A percentile compares a stretch with the other conserved stretches of the same genome.
These are phyloP conservation scores for Melolontha melolontha DNA, from an alignment of 2,888 invertebrate species.

Conservation along the genomic window DNA sequence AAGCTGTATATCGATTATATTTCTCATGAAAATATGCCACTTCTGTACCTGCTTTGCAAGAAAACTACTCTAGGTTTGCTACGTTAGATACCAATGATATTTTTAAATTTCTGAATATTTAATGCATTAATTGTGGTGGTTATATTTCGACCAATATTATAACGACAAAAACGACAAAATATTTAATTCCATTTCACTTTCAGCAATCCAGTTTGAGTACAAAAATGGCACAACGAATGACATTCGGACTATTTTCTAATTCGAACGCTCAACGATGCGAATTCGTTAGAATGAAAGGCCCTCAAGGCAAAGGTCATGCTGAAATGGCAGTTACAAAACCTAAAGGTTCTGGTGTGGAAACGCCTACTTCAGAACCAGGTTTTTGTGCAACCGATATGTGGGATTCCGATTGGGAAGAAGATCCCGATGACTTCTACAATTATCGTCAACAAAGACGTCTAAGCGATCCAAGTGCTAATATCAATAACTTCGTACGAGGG, in stretches of 20 bases:
- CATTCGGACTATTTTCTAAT: conserved; percentile 87
- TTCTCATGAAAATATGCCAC: neutral
- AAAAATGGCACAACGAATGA: conserved; percentile 96
- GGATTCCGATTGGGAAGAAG: conserved; percentile 91
- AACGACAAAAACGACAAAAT: neutral
- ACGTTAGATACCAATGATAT: neutral
- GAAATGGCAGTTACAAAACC: conserved; percentile 98
- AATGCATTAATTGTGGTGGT: too few relatives aligned
- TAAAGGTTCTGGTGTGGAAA: conserved; percentile 92
- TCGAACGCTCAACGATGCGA: conserved; percentile 88
- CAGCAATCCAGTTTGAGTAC: conserved; percentile 92
- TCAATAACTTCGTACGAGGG: conserved; percentile 86
- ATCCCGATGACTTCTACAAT: conserved; percentile 85
- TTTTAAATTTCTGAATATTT: too few relatives aligned
- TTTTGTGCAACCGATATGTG: conserved; percentile 88
- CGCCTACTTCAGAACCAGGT: conserved; percentile 91
- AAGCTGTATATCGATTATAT: neutral
- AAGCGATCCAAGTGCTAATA: conserved; percentile 93
- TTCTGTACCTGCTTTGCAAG: neutral
- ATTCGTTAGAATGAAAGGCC: conserved; percentile 98
- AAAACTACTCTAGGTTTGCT: neutral
- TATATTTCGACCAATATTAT: neutral
- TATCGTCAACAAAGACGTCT: conserved; percentile 82
- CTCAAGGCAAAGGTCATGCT: conserved; percentile 95
- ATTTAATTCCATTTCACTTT: conserved; percentile 49